phyloP scores from a whole-genome alignment of 2,888 invertebrate genomes.

The Odontocerum albicorne region DNA sequence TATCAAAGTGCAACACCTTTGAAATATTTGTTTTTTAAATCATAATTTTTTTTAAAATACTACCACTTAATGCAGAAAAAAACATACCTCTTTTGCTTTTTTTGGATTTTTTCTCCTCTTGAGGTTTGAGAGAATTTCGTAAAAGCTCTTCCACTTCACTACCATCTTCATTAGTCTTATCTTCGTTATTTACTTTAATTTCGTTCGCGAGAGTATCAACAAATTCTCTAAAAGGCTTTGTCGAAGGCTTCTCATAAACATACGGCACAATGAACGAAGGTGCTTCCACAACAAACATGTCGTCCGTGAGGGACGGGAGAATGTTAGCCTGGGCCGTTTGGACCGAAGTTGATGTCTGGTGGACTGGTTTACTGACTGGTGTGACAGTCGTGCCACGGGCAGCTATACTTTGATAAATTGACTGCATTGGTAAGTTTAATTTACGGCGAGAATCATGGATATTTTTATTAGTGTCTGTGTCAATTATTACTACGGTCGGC shows the following conservation, averaged over 20 bases:
- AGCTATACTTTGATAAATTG: slow-evolving; percentile 60
- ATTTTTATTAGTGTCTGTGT: slow-evolving; percentile 62
- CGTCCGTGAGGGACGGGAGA: slow-evolving; percentile 83
- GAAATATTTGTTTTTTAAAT: too few relatives aligned
- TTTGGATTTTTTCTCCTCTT: too few relatives aligned
- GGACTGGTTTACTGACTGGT: slow-evolving; percentile 44
- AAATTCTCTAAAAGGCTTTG: slow-evolving; percentile 75
- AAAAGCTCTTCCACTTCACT: too few relatives aligned
- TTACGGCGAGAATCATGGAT: too few relatives aligned
- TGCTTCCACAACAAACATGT: slow-evolving; percentile 91
- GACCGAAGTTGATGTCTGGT: slow-evolving; percentile 40
- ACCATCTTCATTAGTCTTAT: background rate
- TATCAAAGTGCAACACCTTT: too few relatives aligned
- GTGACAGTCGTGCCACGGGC: slow-evolving; percentile 51
- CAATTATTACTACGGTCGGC: slow-evolving; percentile 76
- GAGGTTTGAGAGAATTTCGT: too few relatives aligned
- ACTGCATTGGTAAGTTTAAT: slow-evolving; percentile 49
- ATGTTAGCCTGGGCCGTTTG: slow-evolving; percentile 50
- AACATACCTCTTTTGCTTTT: too few relatives aligned
- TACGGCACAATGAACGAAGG: slow-evolving; percentile 93
- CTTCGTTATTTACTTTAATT: too few relatives aligned
- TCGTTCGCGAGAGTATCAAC: slow-evolving; percentile 66
- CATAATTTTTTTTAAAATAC: too few relatives aligned
- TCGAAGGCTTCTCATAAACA: slow-evolving; percentile 87
- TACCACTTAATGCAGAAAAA: too few relatives aligned